A percentile compares a stretch with the other conserved stretches of the same genome.
Evolutionary conservation across 1,140 invertebrate genomes (phyloP).

Genomic region (Drosophila dunni): DNA sequence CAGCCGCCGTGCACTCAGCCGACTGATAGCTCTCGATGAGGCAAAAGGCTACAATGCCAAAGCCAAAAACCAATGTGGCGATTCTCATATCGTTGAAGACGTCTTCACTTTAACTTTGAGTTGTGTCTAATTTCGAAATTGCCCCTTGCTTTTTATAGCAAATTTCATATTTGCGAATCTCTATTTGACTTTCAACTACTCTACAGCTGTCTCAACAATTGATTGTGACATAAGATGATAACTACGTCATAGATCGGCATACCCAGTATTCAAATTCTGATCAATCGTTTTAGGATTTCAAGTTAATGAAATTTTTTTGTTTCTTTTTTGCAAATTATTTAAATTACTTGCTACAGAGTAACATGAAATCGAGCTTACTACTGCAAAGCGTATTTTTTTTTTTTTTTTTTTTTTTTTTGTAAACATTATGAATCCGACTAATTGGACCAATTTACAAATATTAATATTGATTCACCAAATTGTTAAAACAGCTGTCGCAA

Average conservation of each 20-base stretch:
- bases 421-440: too few species aligned
- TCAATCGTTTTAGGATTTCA: too few species aligned
- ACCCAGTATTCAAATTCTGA: too few species aligned
- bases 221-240: too few species aligned
- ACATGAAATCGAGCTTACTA: too few species aligned
- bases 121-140: not conserved
- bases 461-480: not conserved
- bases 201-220: not conserved
- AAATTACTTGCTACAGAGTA: too few species aligned
- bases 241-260: too few species aligned
- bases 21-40: not conserved
- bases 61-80: not conserved
- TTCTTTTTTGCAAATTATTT: too few species aligned
- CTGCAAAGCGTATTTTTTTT: not conserved
- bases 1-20: not conserved
- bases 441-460: not conserved
- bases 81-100: not conserved
- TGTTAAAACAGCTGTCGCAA: not conserved
- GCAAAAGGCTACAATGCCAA: not conserved
- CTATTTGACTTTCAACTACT: conserved; percentile 2
- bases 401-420: too few species aligned
- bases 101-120: not conserved
- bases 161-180: conserved; percentile 4
- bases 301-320: too few species aligned
- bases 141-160: not conserved